Evolutionary conservation across 2,797 vertebrate species (phyloP).

Genomic region (Pangasius sanitwongsei): DNA sequence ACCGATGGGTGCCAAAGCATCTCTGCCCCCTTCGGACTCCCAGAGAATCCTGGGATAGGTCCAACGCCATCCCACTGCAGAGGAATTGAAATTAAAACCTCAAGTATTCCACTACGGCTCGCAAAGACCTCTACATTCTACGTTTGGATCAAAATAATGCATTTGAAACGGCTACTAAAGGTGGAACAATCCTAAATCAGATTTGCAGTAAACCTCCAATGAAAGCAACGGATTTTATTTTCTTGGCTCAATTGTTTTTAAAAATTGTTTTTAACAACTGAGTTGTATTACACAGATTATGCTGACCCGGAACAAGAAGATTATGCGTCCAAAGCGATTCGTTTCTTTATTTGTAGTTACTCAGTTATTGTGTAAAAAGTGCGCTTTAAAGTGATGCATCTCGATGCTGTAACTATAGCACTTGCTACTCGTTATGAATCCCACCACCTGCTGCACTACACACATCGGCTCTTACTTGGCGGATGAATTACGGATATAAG

Average conservation of each 20-base stretch:
- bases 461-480: not conserved
- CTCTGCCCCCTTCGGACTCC: conserved; percentile 90
- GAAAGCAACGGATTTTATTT: not conserved
- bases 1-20: conserved; percentile 96
- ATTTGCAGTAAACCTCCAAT: not conserved
- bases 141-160: not conserved
- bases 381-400: too few species aligned
- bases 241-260: not conserved
- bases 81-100: not conserved
- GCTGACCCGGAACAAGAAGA: not conserved
- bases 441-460: not conserved
- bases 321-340: too few species aligned
- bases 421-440: not conserved
- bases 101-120: not conserved
- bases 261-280: not conserved
- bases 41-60: conserved; percentile 89
- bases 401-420: too few species aligned
- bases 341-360: not conserved
- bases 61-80: conserved; percentile 92
- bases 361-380: too few species aligned
- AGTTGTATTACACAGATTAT: not conserved
- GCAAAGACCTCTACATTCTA: not conserved
- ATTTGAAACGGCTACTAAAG: not conserved
- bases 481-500: not conserved
- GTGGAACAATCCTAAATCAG: not conserved